Evolutionary conservation across 2,888 invertebrate genomes (phyloP), one percentile per base, ranked within the genome.

Genomic region (Aradus depressus): DNA sequence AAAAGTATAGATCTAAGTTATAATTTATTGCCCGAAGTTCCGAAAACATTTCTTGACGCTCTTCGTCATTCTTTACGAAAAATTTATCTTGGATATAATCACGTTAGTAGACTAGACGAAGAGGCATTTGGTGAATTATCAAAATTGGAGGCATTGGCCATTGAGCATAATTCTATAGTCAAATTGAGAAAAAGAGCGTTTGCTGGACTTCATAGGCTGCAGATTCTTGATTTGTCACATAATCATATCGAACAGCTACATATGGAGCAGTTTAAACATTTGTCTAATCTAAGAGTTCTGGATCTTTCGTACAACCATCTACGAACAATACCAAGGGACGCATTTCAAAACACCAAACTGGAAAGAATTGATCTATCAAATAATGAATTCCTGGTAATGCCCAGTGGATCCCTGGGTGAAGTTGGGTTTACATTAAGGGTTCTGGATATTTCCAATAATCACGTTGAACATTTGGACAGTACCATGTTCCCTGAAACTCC

Each of bases 401-500:
- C 89, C 0, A 82, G 81, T 25, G 75, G 79, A 21, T 81, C 85
- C 22, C 75, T 89, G 54, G 76, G 81, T 1, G 85, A 85, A 66
- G 78, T 88, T 21, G 86, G 86, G 3, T 79, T 81, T 62, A 86
- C 87, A 1, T 67, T 90, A 54, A 72, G 87, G 45, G 79, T 80
- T 64, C 75, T 91, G 52, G 83, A 87, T 63, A 72, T 91, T 64
- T 79, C 83, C 0, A 74, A 79, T 58, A 91, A 91, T 66, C 79
- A 76, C 57, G 75, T 92, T 58, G 89, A 90, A 65, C 88, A 88
- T 65, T 73, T 91, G 59, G 90, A 91, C 67, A 84, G 85, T 60
- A 87, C 84, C 55, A 86, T 88, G 70, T 89, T 90, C 65, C 80
- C 86, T 37, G 81, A 83, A 62, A 84, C 84, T 26, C 84, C 87